Percentiles rank a stretch among this genome's conserved stretches.
phyloP scores from a whole-genome alignment of 2,888 invertebrate species.

The Buathra laborator region DNA sequence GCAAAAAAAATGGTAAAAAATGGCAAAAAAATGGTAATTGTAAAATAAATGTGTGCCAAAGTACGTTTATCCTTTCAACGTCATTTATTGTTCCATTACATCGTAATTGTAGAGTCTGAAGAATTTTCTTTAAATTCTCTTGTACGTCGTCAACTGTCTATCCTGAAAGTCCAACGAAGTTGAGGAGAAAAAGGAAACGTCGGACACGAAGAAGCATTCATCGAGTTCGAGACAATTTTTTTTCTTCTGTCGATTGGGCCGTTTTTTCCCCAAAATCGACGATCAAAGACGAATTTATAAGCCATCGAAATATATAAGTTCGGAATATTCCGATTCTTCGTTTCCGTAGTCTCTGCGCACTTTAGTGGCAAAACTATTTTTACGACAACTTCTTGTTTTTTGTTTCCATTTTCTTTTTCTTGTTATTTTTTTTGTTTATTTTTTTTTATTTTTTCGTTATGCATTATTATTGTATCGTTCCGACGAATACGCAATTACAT shows the following conservation, averaged over 20 bases:
- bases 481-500: conserved; percentile 67
- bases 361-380: conserved; percentile 31
- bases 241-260: background rate
- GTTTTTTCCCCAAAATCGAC: background rate
- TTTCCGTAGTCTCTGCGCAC: conserved; percentile 10
- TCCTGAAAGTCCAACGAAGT: conserved; percentile 56
- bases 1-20: no score
- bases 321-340: conserved; percentile 58
- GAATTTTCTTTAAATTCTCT: conserved; percentile 65
- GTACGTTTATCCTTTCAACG: conserved; percentile 66
- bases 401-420: conserved; percentile 1
- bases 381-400: background rate
- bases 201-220: conserved; percentile 30
- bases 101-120: conserved; percentile 64
- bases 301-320: background rate
- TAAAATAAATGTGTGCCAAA: background rate
- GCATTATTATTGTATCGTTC: conserved; percentile 48
- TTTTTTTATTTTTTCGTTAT: conserved; percentile 5
- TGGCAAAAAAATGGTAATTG: no score
- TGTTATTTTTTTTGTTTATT: background rate
- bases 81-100: conserved; percentile 78
- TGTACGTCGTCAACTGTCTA: conserved; percentile 59
- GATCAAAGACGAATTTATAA: conserved; percentile 1
- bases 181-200: conserved; percentile 6
- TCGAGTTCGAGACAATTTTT: conserved; percentile 58